Evolutionary conservation across 2,888 invertebrate genomes (phyloP).

Genomic region (Noctua janthina): DNA sequence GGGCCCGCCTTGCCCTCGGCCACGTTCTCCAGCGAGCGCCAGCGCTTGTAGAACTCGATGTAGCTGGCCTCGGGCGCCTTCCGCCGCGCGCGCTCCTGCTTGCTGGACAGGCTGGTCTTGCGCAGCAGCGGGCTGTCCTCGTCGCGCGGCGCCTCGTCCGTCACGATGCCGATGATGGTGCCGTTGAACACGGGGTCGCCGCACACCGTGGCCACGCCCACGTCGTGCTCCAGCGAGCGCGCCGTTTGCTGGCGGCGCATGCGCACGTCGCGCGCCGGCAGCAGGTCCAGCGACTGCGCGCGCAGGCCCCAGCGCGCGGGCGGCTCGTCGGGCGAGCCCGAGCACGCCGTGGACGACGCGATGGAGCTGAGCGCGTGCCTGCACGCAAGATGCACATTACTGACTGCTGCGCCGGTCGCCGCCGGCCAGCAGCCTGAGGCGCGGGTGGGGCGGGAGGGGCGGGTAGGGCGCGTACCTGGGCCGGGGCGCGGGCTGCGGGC

Average conservation of each 20-base stretch:
- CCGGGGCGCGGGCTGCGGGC: slow-evolving; percentile 62
- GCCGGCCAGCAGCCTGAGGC: neutral
- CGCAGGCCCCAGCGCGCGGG: slow-evolving; percentile 72
- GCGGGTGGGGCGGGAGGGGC: slow-evolving; percentile 39
- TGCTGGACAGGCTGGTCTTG: slow-evolving; percentile 83
- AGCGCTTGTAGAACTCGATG: slow-evolving; percentile 92
- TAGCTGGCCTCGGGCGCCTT: slow-evolving; percentile 85
- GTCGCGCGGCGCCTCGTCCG: slow-evolving; percentile 79
- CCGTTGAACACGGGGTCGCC: slow-evolving; percentile 86
- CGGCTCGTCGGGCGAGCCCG: slow-evolving; percentile 68
- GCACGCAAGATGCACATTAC: slow-evolving; percentile 46
- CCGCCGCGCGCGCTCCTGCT: slow-evolving; percentile 81
- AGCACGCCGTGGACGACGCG: slow-evolving; percentile 91
- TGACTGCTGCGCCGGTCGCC: slow-evolving; percentile 31
- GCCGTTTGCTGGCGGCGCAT: slow-evolving; percentile 78
- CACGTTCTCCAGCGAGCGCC: slow-evolving; percentile 95
- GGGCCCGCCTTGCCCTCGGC: slow-evolving; percentile 78
- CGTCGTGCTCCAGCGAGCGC: slow-evolving; percentile 82
- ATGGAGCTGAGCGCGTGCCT: slow-evolving; percentile 92
- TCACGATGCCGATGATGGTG: slow-evolving; percentile 81
- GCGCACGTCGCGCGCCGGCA: slow-evolving; percentile 69
- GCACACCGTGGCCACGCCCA: slow-evolving; percentile 81
- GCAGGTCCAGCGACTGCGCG: slow-evolving; percentile 79
- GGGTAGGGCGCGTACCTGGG: slow-evolving; percentile 69
- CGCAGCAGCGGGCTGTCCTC: slow-evolving; percentile 88